These are phyloP conservation scores for Mycetomoellerius zeteki DNA, from an alignment of 1,140 invertebrate species.

Conservation along the genomic window DNA sequence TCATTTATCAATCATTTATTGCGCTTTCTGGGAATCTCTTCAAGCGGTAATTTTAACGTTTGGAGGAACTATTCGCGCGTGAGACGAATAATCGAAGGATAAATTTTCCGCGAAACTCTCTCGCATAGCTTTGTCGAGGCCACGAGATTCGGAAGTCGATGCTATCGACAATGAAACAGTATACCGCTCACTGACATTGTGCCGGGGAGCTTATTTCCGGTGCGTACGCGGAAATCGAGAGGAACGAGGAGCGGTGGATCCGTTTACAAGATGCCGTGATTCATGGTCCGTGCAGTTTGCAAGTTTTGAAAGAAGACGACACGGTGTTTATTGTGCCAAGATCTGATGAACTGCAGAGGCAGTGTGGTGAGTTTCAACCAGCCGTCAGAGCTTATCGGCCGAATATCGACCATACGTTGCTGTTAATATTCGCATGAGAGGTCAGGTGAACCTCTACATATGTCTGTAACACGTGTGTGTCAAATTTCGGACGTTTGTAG, in stretches of 20 bases:
- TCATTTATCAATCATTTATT: constrained; percentile 17
- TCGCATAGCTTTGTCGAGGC: constrained; percentile 20
- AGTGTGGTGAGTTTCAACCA: constrained; percentile 3
- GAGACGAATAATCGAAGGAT: constrained; percentile 10
- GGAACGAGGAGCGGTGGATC: not conserved
- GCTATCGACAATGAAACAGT: constrained; percentile 16
- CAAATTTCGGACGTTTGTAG: constrained; percentile 1
- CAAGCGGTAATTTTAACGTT: not conserved
- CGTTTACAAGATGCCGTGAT: constrained; percentile 46
- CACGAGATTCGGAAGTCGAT: constrained; percentile 28
- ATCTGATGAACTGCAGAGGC: constrained; percentile 69
- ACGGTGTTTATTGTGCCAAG: constrained; percentile 71
- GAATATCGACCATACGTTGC: constrained; percentile 25
- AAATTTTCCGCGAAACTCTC: constrained; percentile 26
- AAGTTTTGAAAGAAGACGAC: constrained; percentile 56
- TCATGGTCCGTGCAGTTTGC: constrained; percentile 29
- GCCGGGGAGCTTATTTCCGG: constrained; percentile 48
- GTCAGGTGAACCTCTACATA: not conserved
- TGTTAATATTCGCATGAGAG: constrained; percentile 33
- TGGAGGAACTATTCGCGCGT: not conserved
- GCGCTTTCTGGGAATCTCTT: not conserved
- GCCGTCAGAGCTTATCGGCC: constrained; percentile 21
- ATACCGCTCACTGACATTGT: not conserved
- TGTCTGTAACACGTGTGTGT: not conserved
- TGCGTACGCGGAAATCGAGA: not conserved